Percentiles rank a stretch among this genome's conserved stretches.
These are phyloP conservation scores for Octomys mimax DNA, from an alignment of 2,797 vertebrate species.

Conservation along the genomic window DNA sequence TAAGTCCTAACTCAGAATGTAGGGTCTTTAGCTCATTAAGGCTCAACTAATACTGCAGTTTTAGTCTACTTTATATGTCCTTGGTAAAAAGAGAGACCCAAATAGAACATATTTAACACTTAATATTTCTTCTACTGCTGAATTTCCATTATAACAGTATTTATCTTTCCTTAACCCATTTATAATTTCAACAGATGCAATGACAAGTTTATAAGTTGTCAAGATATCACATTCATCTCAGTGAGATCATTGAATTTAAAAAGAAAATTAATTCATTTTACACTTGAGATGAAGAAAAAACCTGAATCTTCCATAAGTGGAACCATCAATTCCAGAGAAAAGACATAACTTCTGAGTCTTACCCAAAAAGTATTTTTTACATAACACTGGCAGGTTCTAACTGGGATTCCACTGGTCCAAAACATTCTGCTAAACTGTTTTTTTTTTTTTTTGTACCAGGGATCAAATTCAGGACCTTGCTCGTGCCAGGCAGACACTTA, in stretches of 20 bases:
- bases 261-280: conserved; percentile 45
- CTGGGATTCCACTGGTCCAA: background rate
- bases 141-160: conserved; percentile 49
- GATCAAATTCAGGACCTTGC: too few relatives aligned
- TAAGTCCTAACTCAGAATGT: conserved; percentile 4
- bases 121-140: conserved; percentile 21
- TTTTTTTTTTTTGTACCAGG: too few relatives aligned
- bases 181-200: conserved; percentile 20
- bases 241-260: conserved; percentile 36
- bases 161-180: conserved; percentile 45
- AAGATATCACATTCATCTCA: conserved; percentile 45
- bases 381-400: conserved; percentile 8
- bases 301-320: background rate
- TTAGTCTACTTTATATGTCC: background rate
- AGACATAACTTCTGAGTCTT: background rate
- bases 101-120: conserved; percentile 41
- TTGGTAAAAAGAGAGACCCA: conserved; percentile 19
- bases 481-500: too few relatives aligned
- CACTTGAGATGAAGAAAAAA: conserved; percentile 57
- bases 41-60: background rate
- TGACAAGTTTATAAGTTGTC: conserved; percentile 48
- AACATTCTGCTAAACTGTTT: too few relatives aligned
- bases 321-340: conserved; percentile 30
- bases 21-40: conserved; percentile 3
- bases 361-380: conserved; percentile 48